Evolutionary conservation across 2,797 vertebrate genomes (phyloP), one percentile per base, ranked within the genome.

Genomic region (Hoplostethus mediterraneus): DNA sequence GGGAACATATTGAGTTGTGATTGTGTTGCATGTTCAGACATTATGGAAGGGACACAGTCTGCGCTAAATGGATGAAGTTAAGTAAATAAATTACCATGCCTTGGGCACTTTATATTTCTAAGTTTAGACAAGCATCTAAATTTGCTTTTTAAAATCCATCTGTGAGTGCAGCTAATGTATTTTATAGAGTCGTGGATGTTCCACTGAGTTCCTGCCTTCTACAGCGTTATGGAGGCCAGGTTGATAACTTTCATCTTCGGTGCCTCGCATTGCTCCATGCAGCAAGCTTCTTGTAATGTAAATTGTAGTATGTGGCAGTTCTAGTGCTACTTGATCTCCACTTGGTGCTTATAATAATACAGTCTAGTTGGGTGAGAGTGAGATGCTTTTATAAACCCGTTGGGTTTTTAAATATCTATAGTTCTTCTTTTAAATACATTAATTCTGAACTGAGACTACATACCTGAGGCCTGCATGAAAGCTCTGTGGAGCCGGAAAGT

Each of bases 391-490:
- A 16, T 48, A 48, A 48, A n/a, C 45, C n/a, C 45, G 6, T n/a
- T 48, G 14, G 5, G 14, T n/a, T 48, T 5, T n/a, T 5, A 7
- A 5, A 5, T 16, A 40, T 40, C 38, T 40, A 10, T 40, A 40
- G 11, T 40, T 40, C 16, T 16, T 48, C n/a, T 48, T 48, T 48
- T 3, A n/a, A 48, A 48, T 16, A 48, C 14, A 33, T 33, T 16
- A 42, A 3, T 10, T 4, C 10, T 42, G 12, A 36, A 36, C 30
- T 57, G 44, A 33, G 17, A 55, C 45, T 10, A 65, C 69, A 40
- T 71, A 97, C 96, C 97, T 0, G 94, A 87, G 13, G 95, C 94
- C 47, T 81, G 91, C 92, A 97, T 92, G 81, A 98, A 98, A 33
- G 75, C 86, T 7, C 83, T 42, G 82, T 96, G 96, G 63, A 95